Conservation (phyloP, 2,888 invertebrate species). For the Psococerastis gibbosa region DNA sequence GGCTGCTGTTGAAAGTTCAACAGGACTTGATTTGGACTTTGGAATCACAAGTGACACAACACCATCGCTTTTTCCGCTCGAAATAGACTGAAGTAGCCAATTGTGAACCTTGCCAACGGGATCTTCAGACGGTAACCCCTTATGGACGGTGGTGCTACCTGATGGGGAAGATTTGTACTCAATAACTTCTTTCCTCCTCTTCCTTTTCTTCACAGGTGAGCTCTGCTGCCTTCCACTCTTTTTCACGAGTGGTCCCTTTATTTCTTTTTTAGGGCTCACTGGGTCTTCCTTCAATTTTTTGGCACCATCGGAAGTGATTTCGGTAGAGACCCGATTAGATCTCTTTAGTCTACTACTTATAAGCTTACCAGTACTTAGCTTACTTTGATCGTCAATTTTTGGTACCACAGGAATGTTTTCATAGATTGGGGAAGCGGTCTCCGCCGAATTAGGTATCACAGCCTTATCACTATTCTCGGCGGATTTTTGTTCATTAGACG, state of each 20-base stretch:
- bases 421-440: neutral
- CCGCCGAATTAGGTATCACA: too few species aligned
- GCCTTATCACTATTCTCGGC: too few species aligned
- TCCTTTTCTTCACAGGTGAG: conserved; percentile 8
- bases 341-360: conserved; percentile 5
- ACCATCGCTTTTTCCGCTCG: conserved; percentile 14
- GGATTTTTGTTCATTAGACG: too few species aligned
- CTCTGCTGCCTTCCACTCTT: neutral
- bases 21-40: conserved; percentile 71
- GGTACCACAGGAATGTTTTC: conserved; percentile 3
- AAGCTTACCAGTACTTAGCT: neutral
- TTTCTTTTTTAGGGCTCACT: neutral
- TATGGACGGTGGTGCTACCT: conserved; percentile 25
- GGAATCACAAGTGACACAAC: conserved; percentile 35
- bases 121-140: conserved; percentile 29
- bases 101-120: conserved; percentile 64
- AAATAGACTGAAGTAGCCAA: conserved; percentile 51
- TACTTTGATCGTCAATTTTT: neutral
- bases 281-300: conserved; percentile 9
- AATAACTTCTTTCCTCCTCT: conserved; percentile 46
- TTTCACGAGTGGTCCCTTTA: neutral
- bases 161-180: too few species aligned
- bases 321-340: conserved; percentile 6
- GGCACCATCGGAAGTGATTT: conserved; percentile 4
- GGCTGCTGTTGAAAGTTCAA: conserved; percentile 30